phyloP scores from a whole-genome alignment of 2,113 vertebrate genomes.

The Microcebus ravelobensis region DNA sequence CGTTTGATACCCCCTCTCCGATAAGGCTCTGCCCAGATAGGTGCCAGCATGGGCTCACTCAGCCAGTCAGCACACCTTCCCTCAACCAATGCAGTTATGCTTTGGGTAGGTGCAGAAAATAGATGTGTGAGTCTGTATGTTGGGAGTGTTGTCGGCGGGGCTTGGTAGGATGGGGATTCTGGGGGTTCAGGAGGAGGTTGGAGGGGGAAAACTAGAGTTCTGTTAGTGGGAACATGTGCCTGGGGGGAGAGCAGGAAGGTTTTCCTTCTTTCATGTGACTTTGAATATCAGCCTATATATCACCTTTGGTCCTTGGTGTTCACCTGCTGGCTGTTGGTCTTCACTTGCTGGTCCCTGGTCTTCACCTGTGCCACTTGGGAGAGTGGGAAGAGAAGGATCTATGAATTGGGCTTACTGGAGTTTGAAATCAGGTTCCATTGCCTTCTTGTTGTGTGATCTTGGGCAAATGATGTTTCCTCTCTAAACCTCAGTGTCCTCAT shows the following conservation, averaged over 20 bases:
- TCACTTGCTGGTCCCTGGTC: background rate
- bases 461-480: background rate
- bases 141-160: background rate
- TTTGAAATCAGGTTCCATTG: background rate
- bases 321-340: no score
- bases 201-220: no score
- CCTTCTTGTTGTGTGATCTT: background rate
- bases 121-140: background rate
- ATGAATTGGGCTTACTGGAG: background rate
- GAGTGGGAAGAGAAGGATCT: background rate
- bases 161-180: background rate
- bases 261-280: background rate
- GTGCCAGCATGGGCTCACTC: background rate
- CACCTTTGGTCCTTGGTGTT: background rate
- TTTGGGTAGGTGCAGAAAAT: background rate
- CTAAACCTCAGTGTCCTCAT: background rate
- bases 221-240: background rate
- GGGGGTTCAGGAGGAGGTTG: background rate
- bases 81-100: rapidly evolving
- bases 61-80: background rate
- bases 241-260: background rate
- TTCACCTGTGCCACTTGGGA: background rate
- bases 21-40: background rate
- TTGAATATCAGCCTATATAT: background rate
- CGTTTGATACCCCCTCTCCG: background rate